These are phyloP conservation scores for Albula glossodonta DNA, from an alignment of 2,113 vertebrate species.

Conservation along the genomic window DNA sequence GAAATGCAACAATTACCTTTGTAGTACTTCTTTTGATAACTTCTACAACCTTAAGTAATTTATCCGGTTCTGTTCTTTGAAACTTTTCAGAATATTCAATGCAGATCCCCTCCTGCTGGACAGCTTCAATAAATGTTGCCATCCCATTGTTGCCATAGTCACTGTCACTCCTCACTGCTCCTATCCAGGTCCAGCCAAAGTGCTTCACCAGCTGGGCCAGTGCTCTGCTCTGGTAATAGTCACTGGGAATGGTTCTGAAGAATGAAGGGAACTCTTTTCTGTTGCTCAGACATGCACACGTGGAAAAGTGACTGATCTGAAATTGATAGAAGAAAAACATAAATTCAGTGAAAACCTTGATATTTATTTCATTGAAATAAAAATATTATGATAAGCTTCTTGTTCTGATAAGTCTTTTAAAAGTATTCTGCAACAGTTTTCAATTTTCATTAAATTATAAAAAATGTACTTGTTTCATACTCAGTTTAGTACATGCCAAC, in stretches of 20 bases:
- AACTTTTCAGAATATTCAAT: slow-evolving; percentile 28
- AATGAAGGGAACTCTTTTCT: slow-evolving; percentile 18
- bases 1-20: slow-evolving; percentile 30
- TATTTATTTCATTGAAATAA: too few species aligned
- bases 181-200: slow-evolving; percentile 25
- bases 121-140: slow-evolving; percentile 22
- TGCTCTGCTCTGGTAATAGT: slow-evolving; percentile 55
- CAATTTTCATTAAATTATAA: too few species aligned
- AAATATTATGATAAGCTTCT: too few species aligned
- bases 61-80: slow-evolving; percentile 4
- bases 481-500: too few species aligned
- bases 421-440: too few species aligned
- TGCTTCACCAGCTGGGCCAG: slow-evolving; percentile 23
- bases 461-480: too few species aligned
- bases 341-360: too few species aligned
- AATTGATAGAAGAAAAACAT: not conserved
- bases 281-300: slow-evolving; percentile 21
- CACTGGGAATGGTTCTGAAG: slow-evolving; percentile 49
- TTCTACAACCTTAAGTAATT: slow-evolving; percentile 14
- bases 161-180: slow-evolving; percentile 27
- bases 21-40: slow-evolving; percentile 17
- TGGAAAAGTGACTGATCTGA: slow-evolving; percentile 30
- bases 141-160: slow-evolving; percentile 31
- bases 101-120: slow-evolving; percentile 21
- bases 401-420: too few species aligned